Evolutionary conservation across 2,888 invertebrate genomes (phyloP).

Genomic region (Troglohyphantes excavatus): DNA sequence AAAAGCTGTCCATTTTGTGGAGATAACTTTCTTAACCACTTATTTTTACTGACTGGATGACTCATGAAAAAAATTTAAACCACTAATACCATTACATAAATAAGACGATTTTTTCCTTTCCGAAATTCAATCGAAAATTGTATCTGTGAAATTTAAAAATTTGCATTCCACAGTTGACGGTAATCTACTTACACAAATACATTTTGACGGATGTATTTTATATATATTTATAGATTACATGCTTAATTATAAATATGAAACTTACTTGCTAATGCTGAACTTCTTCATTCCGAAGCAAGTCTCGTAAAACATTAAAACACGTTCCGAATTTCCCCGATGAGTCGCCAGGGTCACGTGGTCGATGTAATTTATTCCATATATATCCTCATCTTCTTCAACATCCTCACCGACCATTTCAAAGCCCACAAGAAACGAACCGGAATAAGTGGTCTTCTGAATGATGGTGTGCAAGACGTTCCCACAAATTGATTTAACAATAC

Average conservation of each 20-base stretch:
- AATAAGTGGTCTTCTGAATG: constrained; percentile 82
- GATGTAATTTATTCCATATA: constrained; percentile 81
- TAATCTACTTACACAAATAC: too few species aligned
- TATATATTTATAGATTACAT: too few species aligned
- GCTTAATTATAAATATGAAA: not conserved
- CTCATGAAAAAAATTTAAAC: too few species aligned
- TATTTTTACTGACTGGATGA: too few species aligned
- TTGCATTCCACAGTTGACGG: too few species aligned
- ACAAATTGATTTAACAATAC: constrained; percentile 83
- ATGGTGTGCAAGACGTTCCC: constrained; percentile 84
- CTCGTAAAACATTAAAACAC: constrained; percentile 83
- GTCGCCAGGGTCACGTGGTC: constrained; percentile 84
- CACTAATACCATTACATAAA: too few species aligned
- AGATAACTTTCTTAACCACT: too few species aligned
- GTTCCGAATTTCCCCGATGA: constrained; percentile 81
- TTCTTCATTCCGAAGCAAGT: constrained; percentile 83
- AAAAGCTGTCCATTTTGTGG: too few species aligned
- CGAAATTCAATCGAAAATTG: too few species aligned
- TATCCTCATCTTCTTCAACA: not conserved
- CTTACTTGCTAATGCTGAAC: constrained; percentile 82
- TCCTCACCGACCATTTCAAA: constrained; percentile 80
- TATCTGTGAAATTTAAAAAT: too few species aligned
- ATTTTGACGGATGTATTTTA: too few species aligned
- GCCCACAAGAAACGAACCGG: constrained; percentile 83
- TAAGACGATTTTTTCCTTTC: too few species aligned